These are phyloP conservation scores for Cantharis rustica DNA, from an alignment of 2,888 invertebrate species.

Conservation along the genomic window DNA sequence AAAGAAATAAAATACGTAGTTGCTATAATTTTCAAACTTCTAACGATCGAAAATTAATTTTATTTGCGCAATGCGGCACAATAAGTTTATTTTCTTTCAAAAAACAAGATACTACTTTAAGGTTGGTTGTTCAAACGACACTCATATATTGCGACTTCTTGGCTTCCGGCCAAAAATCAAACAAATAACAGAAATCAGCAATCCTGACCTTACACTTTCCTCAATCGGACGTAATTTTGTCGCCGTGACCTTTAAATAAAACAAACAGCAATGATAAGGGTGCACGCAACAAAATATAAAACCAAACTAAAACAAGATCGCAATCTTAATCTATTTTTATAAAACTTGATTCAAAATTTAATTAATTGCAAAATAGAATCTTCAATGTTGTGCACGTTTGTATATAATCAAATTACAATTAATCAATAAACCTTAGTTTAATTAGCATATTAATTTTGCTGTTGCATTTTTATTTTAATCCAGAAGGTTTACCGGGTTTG, in stretches of 20 bases:
- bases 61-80: neutral
- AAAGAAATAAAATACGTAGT: neutral
- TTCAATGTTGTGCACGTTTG: neutral
- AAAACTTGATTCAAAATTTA: neutral
- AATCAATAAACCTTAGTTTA: neutral
- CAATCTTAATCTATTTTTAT: neutral
- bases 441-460: neutral
- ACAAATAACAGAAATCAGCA: neutral
- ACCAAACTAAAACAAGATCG: neutral
- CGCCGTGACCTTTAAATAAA: neutral
- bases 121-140: neutral
- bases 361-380: neutral
- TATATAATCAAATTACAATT: neutral
- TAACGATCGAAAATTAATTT: neutral
- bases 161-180: neutral
- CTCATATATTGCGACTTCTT: neutral
- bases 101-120: neutral
- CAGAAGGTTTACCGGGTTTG: neutral
- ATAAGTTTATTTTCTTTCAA: neutral
- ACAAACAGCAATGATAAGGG: neutral
- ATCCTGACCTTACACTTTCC: neutral
- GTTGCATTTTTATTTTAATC: neutral
- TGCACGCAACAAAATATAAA: neutral
- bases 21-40: neutral
- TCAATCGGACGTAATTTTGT: neutral